phyloP scores from a whole-genome alignment of 2,888 invertebrate species.

The Rhabditoides inermis region DNA sequence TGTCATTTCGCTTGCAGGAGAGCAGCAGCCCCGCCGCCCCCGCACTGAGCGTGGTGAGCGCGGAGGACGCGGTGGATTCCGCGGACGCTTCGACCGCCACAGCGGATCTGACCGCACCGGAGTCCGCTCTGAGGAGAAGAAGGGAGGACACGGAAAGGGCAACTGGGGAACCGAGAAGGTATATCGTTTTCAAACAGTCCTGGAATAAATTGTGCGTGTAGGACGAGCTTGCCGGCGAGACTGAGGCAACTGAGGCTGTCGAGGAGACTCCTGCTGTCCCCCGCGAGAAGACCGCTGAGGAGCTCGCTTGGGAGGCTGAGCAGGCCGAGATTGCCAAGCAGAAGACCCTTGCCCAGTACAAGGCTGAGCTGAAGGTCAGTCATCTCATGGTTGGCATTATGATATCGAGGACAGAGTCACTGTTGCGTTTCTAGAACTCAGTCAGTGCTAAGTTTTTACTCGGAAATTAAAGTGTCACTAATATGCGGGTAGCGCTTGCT shows the following conservation, averaged over 20 bases:
- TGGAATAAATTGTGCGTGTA: slow-evolving; percentile 1
- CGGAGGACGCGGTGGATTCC: slow-evolving; percentile 14
- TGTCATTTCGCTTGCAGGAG: too few relatives aligned
- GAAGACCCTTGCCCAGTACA: slow-evolving; percentile 48
- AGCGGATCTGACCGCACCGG: slow-evolving; percentile 46
- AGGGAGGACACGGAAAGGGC: slow-evolving; percentile 54
- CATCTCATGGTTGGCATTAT: background rate
- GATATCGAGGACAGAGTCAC: background rate
- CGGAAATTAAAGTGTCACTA: background rate
- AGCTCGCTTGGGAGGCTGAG: slow-evolving; percentile 30
- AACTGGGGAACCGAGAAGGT: slow-evolving; percentile 48
- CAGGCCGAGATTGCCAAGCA: slow-evolving; percentile 30
- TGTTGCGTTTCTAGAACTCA: background rate
- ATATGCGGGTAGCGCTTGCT: slow-evolving; percentile 9
- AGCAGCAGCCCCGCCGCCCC: too few relatives aligned
- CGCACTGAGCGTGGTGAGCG: slow-evolving; percentile 21
- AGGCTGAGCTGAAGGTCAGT: slow-evolving; percentile 24
- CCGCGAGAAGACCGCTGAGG: slow-evolving; percentile 40
- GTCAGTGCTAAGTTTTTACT: slow-evolving; percentile 2
- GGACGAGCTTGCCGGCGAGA: slow-evolving; percentile 43
- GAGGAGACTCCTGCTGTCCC: slow-evolving; percentile 22
- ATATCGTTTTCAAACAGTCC: background rate
- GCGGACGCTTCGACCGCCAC: slow-evolving; percentile 38
- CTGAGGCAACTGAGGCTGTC: slow-evolving; percentile 24
- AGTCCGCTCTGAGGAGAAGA: slow-evolving; percentile 38